Evolutionary conservation across 2,888 invertebrate species (phyloP).

Genomic region (Acanthosoma haemorrhoidale): DNA sequence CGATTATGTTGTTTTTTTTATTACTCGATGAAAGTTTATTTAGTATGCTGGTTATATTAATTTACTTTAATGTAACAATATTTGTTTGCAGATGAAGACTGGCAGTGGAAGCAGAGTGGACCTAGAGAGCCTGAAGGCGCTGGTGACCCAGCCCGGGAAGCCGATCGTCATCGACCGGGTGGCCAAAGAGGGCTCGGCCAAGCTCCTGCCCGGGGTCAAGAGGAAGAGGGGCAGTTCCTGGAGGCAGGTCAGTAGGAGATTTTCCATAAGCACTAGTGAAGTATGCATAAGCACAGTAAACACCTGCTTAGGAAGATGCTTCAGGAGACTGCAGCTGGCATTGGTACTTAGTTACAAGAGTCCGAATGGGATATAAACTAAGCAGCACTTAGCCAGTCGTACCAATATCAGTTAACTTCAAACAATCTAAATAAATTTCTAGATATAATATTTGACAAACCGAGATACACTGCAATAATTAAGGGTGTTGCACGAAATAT

Average conservation of each 20-base stretch:
- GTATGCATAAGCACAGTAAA: too few relatives aligned
- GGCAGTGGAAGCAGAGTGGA: constrained; percentile 37
- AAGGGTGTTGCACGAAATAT: too few relatives aligned
- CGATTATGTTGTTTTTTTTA: too few relatives aligned
- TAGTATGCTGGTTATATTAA: neutral
- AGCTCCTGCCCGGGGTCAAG: constrained; percentile 35
- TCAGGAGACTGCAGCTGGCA: too few relatives aligned
- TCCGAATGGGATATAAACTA: too few relatives aligned
- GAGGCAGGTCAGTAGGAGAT: constrained; percentile 39
- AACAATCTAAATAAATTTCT: too few relatives aligned
- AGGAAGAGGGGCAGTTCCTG: constrained; percentile 41
- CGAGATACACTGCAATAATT: too few relatives aligned
- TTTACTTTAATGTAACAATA: neutral
- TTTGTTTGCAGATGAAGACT: constrained; percentile 30
- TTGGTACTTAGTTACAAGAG: too few relatives aligned
- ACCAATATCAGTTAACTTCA: too few relatives aligned
- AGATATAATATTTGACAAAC: too few relatives aligned
- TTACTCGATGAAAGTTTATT: neutral
- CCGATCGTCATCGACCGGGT: constrained; percentile 34
- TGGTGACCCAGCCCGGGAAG: constrained; percentile 34
- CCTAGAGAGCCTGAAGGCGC: constrained; percentile 40
- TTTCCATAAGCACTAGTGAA: neutral
- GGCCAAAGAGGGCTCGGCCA: constrained; percentile 38
- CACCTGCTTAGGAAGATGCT: too few relatives aligned
- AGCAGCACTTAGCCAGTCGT: too few relatives aligned